Conservation (phyloP, 2,113 vertebrate genomes). For the Globicephala melas region DNA sequence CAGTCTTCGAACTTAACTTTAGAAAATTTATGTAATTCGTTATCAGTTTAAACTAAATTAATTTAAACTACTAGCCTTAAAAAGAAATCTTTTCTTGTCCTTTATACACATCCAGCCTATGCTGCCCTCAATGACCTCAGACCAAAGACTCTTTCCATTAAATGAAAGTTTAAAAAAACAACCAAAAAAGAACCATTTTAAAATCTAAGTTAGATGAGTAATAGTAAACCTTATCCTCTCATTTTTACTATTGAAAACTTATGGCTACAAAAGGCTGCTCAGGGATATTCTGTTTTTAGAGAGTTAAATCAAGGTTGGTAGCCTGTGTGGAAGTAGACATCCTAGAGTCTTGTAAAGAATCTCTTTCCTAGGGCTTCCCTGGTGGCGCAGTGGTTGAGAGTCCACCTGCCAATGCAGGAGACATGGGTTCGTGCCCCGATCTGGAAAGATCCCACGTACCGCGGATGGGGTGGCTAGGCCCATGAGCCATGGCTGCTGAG, state of each 20-base stretch:
- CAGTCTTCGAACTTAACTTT: slow-evolving; percentile 39
- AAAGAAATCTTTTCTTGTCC: not conserved
- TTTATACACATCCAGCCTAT: not conserved
- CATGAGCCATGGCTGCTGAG: no score
- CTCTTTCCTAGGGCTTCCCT: not conserved
- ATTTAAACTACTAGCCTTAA: not conserved
- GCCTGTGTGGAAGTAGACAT: not conserved
- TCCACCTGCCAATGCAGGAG: no score
- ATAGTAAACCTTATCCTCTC: slow-evolving; percentile 30
- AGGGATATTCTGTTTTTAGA: slow-evolving; percentile 13
- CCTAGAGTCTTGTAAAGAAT: not conserved
- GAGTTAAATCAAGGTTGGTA: slow-evolving; percentile 32
- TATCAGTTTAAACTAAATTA: slow-evolving; percentile 51
- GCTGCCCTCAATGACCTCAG: slow-evolving; percentile 10
- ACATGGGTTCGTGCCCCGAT: no score
- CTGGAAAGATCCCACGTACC: no score
- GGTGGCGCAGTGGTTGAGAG: no score
- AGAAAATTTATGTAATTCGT: slow-evolving; percentile 2
- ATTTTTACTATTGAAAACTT: slow-evolving; percentile 39
- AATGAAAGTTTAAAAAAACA: not conserved
- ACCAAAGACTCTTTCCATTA: slow-evolving; percentile 9
- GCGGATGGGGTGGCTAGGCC: no score
- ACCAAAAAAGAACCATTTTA: not conserved
- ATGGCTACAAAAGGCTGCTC: not conserved
- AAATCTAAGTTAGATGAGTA: slow-evolving; percentile 34